A percentile compares a stretch with the other conserved stretches of the same genome.
phyloP scores from a whole-genome alignment of 2,888 invertebrate species.

The Watsonalla cultraria region DNA sequence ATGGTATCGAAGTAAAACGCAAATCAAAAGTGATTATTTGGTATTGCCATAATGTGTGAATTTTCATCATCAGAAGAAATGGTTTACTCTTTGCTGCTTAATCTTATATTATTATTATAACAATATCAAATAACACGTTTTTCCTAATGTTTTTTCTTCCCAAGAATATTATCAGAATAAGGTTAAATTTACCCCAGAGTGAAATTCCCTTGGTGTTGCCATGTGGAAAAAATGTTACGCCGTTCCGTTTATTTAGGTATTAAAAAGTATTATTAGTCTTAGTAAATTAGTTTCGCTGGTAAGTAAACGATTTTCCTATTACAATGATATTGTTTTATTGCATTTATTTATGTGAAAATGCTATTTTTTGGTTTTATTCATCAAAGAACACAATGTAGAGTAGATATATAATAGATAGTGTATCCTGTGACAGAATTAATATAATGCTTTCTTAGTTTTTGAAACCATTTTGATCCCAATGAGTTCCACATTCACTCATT shows the following conservation, averaged over 20 bases:
- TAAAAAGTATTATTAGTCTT: conserved; percentile 24
- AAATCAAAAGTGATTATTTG: no score
- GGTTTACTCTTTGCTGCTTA: no score
- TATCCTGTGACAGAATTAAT: neutral
- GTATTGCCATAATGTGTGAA: no score
- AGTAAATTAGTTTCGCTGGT: conserved; percentile 34
- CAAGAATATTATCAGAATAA: neutral
- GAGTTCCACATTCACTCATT: no score
- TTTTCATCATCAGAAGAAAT: no score
- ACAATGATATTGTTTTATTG: conserved; percentile 23
- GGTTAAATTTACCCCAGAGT: neutral
- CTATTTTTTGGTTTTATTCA: conserved; percentile 28
- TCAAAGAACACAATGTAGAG: neutral
- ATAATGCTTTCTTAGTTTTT: no score
- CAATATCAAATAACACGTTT: no score
- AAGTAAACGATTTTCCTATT: conserved; percentile 55
- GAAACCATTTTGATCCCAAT: no score
- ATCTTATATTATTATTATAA: no score
- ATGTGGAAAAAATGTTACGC: neutral
- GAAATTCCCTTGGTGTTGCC: neutral
- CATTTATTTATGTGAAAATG: conserved; percentile 41
- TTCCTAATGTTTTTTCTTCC: no score
- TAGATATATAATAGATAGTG: conserved; percentile 2
- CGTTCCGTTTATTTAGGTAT: neutral
- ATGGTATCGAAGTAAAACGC: no score